phyloP scores from a whole-genome alignment of 2,888 invertebrate species.

The Eledone cirrhosa region DNA sequence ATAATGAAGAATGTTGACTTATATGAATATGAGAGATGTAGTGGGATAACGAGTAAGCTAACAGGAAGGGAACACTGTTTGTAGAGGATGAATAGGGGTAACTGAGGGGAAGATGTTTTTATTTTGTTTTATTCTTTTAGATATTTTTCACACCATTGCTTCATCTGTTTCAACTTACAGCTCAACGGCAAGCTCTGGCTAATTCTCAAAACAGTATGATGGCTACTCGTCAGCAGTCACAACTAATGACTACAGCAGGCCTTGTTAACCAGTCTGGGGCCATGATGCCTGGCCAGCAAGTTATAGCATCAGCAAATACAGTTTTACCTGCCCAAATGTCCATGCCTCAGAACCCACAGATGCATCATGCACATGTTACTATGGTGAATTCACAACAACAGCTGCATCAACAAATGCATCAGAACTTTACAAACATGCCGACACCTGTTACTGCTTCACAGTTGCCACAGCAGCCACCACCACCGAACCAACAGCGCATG shows the following conservation, averaged over 20 bases:
- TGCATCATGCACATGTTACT: constrained; percentile 11
- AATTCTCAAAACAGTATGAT: neutral
- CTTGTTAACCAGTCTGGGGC: neutral
- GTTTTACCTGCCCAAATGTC: neutral
- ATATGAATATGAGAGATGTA: too few relatives aligned
- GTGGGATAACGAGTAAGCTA: too few relatives aligned
- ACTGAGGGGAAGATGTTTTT: too few relatives aligned
- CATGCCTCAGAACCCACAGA: neutral
- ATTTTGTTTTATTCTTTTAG: neutral
- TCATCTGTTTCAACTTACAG: neutral
- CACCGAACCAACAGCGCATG: constrained; percentile 26
- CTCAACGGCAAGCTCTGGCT: neutral
- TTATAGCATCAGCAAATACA: constrained; percentile 1
- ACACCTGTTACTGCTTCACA: neutral
- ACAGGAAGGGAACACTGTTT: too few relatives aligned
- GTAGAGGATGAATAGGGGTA: too few relatives aligned
- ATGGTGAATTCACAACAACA: constrained; percentile 26
- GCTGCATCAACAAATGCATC: constrained; percentile 26
- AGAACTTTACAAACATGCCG: neutral
- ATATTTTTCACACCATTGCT: neutral
- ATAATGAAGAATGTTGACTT: too few relatives aligned
- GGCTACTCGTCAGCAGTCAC: neutral
- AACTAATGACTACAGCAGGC: neutral
- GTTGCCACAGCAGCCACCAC: constrained; percentile 24
- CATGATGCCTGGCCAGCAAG: constrained; percentile 12